Conservation (phyloP, 1,140 invertebrate genomes). For the Globodera rostochiensis region DNA sequence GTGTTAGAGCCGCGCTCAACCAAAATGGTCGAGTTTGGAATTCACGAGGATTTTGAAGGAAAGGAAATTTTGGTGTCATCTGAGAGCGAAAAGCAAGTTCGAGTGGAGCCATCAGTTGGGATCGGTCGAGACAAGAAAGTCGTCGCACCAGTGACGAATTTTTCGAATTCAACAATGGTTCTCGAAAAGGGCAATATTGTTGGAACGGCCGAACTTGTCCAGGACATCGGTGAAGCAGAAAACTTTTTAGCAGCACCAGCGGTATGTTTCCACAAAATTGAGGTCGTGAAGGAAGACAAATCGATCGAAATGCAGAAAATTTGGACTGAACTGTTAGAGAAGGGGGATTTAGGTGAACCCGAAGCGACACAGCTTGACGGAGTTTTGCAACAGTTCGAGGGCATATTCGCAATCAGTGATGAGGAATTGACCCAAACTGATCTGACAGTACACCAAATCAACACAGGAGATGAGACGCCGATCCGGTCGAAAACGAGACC, state of each 20-base stretch:
- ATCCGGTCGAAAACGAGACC: slow-evolving; percentile 12
- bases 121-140: background rate
- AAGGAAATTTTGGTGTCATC: background rate
- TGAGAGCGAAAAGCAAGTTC: background rate
- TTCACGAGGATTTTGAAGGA: background rate
- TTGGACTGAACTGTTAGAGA: background rate
- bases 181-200: background rate
- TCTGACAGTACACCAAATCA: slow-evolving; percentile 54
- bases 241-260: background rate
- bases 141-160: background rate
- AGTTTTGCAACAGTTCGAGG: background rate
- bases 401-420: slow-evolving; percentile 69
- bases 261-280: background rate
- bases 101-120: background rate
- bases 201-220: background rate
- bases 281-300: background rate
- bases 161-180: background rate
- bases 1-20: slow-evolving; percentile 2
- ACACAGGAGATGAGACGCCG: slow-evolving; percentile 49
- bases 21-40: background rate
- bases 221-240: background rate
- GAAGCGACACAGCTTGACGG: background rate
- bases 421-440: slow-evolving; percentile 67
- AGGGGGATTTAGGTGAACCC: background rate
- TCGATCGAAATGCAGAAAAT: background rate